A percentile compares a stretch with the other conserved stretches of the same genome.
Evolutionary conservation across 2,113 vertebrate genomes (phyloP).

Genomic region (Hipposideros armiger): DNA sequence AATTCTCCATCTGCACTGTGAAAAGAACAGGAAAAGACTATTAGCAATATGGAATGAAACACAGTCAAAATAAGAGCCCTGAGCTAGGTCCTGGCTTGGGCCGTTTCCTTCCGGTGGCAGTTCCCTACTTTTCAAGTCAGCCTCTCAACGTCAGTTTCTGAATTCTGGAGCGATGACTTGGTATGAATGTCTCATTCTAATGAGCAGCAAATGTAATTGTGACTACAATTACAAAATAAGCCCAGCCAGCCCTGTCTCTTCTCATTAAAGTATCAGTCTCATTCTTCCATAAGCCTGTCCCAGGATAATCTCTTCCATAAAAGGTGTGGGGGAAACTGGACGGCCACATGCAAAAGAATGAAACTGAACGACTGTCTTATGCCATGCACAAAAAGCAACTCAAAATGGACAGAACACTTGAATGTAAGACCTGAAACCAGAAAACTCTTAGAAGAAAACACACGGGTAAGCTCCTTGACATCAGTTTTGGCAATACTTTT

Average conservation of each 20-base stretch:
- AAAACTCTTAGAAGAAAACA: neutral
- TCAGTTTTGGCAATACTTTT: neutral
- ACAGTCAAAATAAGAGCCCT: neutral
- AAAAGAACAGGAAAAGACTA: constrained; percentile 61
- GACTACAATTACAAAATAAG: constrained; percentile 48
- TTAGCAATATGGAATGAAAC: neutral
- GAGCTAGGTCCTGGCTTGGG: neutral
- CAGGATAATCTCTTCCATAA: neutral
- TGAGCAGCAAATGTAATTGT: neutral
- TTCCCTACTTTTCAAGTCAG: neutral
- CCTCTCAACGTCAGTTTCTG: neutral
- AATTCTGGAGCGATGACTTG: neutral
- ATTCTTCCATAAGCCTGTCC: neutral
- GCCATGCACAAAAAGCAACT: neutral
- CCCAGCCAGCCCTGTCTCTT: neutral
- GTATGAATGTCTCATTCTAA: neutral
- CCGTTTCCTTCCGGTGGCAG: neutral
- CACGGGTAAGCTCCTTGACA: neutral
- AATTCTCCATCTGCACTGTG: constrained; percentile 70
- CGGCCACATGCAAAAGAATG: neutral
- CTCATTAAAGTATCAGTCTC: neutral
- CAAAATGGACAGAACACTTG: neutral
- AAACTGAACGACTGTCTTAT: neutral
- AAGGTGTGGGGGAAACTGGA: neutral
- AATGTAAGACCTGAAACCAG: neutral